These are phyloP conservation scores for Bombus superbus DNA, from an alignment of 1,140 invertebrate species.

Conservation along the genomic window DNA sequence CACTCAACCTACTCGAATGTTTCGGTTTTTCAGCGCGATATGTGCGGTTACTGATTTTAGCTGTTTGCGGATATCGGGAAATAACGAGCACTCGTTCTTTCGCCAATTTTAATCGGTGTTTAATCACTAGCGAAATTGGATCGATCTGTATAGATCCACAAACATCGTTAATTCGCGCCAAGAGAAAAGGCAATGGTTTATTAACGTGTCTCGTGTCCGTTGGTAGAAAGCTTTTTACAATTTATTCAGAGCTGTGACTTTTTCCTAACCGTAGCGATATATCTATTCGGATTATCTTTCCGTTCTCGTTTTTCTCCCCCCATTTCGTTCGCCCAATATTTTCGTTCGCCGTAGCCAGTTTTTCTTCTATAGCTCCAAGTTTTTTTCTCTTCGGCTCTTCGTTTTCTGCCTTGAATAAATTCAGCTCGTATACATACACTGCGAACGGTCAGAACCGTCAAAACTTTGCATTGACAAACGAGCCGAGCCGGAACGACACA, in stretches of 20 bases:
- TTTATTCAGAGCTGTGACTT: neutral
- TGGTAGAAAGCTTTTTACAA: neutral
- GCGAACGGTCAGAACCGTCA: constrained; percentile 13
- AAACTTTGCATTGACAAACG: constrained; percentile 30
- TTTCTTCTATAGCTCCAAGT: too few species aligned
- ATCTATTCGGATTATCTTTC: neutral
- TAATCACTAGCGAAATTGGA: neutral
- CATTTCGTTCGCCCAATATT: neutral
- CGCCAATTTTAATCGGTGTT: neutral
- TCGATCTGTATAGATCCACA: too few species aligned
- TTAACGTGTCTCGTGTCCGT: neutral
- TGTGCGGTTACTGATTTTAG: neutral
- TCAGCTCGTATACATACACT: neutral
- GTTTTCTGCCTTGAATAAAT: neutral
- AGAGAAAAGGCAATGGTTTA: neutral
- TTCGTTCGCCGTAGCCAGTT: neutral
- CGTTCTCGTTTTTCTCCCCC: neutral
- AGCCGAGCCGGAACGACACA: neutral
- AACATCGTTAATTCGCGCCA: neutral
- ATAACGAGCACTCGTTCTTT: neutral
- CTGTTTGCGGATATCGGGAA: neutral
- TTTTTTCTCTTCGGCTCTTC: neutral
- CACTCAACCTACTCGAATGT: neutral
- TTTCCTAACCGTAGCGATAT: neutral
- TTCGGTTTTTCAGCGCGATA: neutral